phyloP scores from a whole-genome alignment of 2,797 vertebrate genomes.

The Mormyrus proboscirostris region DNA sequence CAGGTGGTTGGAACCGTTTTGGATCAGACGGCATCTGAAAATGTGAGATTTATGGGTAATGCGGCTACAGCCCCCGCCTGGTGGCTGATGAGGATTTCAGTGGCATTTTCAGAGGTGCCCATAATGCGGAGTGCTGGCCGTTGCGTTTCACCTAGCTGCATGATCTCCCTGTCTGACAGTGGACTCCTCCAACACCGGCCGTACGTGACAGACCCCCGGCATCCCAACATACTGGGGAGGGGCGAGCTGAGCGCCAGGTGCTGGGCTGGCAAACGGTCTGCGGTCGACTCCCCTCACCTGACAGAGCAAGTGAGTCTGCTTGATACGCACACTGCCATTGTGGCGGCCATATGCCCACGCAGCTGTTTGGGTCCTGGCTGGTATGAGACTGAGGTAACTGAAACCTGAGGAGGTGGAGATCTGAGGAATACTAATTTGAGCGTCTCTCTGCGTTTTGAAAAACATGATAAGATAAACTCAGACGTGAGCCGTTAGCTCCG shows the following conservation, averaged over 20 bases:
- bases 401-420: conserved; percentile 8
- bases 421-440: background rate
- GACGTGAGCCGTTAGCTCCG: background rate
- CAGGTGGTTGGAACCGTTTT: background rate
- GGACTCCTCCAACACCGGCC: background rate
- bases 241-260: background rate
- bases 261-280: background rate
- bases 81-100: background rate
- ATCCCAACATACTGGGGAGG: background rate
- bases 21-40: background rate
- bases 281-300: background rate
- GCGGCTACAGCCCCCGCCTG: background rate
- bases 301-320: background rate
- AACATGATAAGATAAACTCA: background rate
- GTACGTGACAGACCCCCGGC: background rate
- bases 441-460: background rate
- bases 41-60: background rate
- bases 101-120: background rate
- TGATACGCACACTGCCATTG: background rate
- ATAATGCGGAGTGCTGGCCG: background rate
- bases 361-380: background rate
- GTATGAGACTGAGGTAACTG: background rate
- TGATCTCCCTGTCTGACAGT: background rate
- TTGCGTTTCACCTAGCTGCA: background rate
- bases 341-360: background rate